A percentile compares a stretch with the other conserved stretches of the same genome.
phyloP scores from a whole-genome alignment of 2,113 vertebrate species.

The Natator depressus region DNA sequence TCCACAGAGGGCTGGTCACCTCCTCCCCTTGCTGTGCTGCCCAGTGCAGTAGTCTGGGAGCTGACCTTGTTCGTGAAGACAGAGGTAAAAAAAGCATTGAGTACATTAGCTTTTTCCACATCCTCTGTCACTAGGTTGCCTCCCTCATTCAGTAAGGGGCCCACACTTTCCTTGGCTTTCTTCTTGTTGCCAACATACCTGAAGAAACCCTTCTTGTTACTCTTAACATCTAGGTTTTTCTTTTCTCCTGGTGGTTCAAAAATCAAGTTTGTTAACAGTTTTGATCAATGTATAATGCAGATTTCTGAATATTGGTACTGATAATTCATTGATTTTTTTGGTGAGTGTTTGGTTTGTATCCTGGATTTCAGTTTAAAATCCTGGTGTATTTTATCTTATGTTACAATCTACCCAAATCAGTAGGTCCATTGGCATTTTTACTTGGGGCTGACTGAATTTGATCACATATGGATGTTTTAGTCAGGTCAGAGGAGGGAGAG shows the following conservation, averaged over 20 bases:
- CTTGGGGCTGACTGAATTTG: background rate
- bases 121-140: no score
- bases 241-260: background rate
- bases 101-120: no score
- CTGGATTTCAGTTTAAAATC: background rate
- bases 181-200: no score
- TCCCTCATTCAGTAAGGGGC: no score
- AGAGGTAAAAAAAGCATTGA: no score
- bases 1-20: no score
- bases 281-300: background rate
- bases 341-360: background rate
- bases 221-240: no score
- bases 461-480: rapidly evolving
- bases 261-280: background rate
- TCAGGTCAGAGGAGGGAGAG: background rate
- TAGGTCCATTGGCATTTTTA: background rate
- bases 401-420: background rate
- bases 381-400: background rate
- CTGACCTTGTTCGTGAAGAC: no score
- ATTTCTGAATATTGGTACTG: rapidly evolving
- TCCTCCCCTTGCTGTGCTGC: no score
- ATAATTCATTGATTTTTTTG: background rate
- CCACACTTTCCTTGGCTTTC: no score
- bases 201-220: no score
- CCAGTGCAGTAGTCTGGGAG: no score